Evolutionary conservation across 1,140 invertebrate genomes (phyloP), one percentile per base, ranked within the genome.

Genomic region (Bilobella aurantiaca): DNA sequence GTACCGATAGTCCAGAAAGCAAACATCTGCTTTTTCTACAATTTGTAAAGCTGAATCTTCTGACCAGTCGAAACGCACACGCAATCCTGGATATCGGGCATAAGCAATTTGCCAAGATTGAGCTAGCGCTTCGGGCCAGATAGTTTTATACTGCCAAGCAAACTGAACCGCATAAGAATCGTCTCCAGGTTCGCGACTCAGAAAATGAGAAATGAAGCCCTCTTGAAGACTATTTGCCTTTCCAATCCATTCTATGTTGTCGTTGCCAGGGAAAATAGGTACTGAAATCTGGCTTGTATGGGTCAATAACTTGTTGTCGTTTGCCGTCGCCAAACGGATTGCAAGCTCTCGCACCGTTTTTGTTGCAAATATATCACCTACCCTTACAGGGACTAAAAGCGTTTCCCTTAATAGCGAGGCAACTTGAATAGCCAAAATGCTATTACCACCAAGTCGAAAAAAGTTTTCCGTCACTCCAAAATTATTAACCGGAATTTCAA

Each of bases 371-470:
- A 42, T 42, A 18, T 42, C 34, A 12, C 8, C 34, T 18, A 42
- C 34, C 8, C 34, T 8, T 8, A 42, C 34, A 18, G 8, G 34
- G 18, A 42, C 18, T 42, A 8, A 8, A 42, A 42, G 34, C 34
- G 8, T 42, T 42, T 42, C 8, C 34, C 34, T 42, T 42, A 42
- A 18, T 12, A 8, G 18, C 3, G 8, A 18, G 5, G 27, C 47
- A 18, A 62, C 3, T 63, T 30, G 23, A 18, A 63, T 18, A 3
- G 31, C 29, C 5, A 28, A 62, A 32, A 63, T 63, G 21, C 46
- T 57, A 30, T 63, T 47, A n/a, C 62, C 62, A 53, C 62, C 62
- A 12, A 63, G 8, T 29, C 29, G 42, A 32, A 63, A 63, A 58
- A 63, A 63, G 46, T 63, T 29, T 47, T 12, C 23, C 18, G 23